These are phyloP conservation scores for Callithrix jacchus DNA, from an alignment of 2,113 vertebrate species.

Conservation along the genomic window DNA sequence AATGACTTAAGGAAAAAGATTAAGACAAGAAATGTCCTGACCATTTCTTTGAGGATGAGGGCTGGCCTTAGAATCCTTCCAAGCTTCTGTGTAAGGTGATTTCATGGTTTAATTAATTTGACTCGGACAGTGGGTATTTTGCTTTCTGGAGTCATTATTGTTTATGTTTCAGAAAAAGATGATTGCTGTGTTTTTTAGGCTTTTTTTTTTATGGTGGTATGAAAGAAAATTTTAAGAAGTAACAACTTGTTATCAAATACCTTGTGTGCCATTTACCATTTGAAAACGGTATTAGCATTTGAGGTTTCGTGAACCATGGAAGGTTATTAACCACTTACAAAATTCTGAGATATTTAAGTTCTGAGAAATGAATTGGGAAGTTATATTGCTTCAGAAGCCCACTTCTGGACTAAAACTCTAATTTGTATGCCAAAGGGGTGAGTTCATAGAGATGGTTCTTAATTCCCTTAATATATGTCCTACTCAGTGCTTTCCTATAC, in stretches of 20 bases:
- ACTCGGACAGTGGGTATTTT: background rate
- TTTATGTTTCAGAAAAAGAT: constrained; percentile 10
- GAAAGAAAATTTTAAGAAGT: background rate
- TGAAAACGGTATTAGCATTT: constrained; percentile 57
- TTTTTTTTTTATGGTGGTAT: background rate
- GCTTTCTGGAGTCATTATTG: constrained; percentile 31
- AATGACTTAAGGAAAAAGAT: background rate
- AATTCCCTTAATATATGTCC: background rate
- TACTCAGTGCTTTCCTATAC: background rate
- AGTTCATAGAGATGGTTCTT: constrained; percentile 35
- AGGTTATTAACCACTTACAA: constrained; percentile 44
- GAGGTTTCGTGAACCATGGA: constrained; percentile 37
- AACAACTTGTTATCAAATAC: background rate
- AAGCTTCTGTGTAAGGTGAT: background rate
- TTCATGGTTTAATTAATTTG: constrained; percentile 38
- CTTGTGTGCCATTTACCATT: constrained; percentile 9
- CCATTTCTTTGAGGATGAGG: background rate
- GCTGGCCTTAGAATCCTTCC: background rate
- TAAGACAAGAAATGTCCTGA: background rate
- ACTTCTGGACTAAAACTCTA: constrained; percentile 22
- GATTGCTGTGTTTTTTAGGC: background rate
- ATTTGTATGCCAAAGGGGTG: constrained; percentile 45
- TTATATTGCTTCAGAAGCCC: constrained; percentile 36
- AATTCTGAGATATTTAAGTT: constrained; percentile 51
- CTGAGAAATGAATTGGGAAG: constrained; percentile 68